Conservation (phyloP, 2,113 vertebrate species). For the Microcebus murinus region DNA sequence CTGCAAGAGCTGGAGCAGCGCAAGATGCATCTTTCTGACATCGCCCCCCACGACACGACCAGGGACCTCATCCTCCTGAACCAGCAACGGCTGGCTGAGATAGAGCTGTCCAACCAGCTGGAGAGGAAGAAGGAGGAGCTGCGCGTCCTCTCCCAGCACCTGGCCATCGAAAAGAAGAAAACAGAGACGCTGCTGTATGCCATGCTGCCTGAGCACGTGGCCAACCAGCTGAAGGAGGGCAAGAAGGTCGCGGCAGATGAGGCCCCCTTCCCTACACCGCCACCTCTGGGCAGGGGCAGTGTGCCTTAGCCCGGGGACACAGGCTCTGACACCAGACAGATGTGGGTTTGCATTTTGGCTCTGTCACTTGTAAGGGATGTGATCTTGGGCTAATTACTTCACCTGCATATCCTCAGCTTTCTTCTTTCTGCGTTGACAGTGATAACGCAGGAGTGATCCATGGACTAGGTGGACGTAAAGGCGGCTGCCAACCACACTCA, state of each 20-base stretch:
- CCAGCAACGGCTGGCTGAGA: slow-evolving; percentile 85
- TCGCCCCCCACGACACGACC: slow-evolving; percentile 82
- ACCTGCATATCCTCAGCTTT: neutral
- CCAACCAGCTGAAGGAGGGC: slow-evolving; percentile 88
- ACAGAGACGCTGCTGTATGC: slow-evolving; percentile 87
- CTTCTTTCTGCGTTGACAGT: neutral
- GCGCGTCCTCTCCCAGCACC: slow-evolving; percentile 84
- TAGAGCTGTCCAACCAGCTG: slow-evolving; percentile 86
- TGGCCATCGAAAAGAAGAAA: slow-evolving; percentile 88
- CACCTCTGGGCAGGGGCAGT: neutral
- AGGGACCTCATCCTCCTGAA: slow-evolving; percentile 87
- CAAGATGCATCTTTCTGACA: slow-evolving; percentile 84
- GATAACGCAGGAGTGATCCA: neutral
- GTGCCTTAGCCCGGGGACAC: accelerated
- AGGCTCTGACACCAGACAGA: neutral
- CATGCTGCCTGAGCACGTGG: slow-evolving; percentile 87
- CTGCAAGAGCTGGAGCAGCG: slow-evolving; percentile 84
- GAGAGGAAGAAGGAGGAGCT: slow-evolving; percentile 88
- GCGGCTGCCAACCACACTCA: neutral
- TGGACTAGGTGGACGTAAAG: neutral
- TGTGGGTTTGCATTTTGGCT: neutral
- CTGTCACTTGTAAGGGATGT: neutral
- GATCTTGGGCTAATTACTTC: neutral
- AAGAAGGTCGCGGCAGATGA: slow-evolving; percentile 86
- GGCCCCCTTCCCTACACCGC: accelerated